Conservation (phyloP, 2,113 vertebrate species). For the Tichodroma muraria region DNA sequence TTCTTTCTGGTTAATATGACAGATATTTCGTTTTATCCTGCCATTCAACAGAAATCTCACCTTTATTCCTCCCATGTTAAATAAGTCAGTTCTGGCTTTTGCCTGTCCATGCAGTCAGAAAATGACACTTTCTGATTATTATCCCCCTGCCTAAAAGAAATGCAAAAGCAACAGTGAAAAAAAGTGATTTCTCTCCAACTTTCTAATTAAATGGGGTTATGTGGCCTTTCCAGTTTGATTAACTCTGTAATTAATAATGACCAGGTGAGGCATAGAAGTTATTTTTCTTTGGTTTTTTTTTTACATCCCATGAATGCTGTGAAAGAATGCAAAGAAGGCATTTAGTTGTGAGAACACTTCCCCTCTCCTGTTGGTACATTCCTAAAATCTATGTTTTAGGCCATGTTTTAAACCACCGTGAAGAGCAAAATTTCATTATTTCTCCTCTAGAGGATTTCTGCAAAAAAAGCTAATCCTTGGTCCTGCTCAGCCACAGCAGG, state of each 20-base stretch:
- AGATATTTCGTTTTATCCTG: background rate
- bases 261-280: background rate
- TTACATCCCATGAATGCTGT: background rate
- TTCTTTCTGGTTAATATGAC: background rate
- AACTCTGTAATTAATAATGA: constrained; percentile 14
- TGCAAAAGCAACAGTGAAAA: background rate
- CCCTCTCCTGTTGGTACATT: background rate
- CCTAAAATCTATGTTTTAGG: background rate
- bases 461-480: background rate
- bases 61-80: background rate
- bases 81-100: background rate
- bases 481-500: background rate
- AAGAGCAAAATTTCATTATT: background rate
- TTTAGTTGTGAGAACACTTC: background rate
- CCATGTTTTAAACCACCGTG: background rate
- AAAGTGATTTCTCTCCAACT: background rate
- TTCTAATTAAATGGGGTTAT: background rate
- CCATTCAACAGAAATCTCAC: background rate
- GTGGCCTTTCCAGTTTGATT: background rate
- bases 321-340: background rate
- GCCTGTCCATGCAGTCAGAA: background rate
- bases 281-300: background rate
- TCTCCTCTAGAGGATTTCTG: background rate
- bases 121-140: background rate
- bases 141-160: background rate